Conservation (phyloP, 2,888 invertebrate species). For the Folsomia manolachei region DNA sequence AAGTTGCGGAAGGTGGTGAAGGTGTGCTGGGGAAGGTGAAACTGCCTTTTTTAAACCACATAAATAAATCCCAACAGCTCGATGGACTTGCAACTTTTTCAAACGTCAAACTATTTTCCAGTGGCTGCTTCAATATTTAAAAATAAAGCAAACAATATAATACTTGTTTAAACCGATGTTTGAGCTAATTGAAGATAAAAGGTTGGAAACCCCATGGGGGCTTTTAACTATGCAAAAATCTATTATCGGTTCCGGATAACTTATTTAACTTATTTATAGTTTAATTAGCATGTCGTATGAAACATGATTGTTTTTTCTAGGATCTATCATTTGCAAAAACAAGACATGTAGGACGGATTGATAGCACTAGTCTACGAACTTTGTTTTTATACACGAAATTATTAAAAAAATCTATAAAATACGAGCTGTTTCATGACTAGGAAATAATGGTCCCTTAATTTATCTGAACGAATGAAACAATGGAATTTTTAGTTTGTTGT, state of each 20-base stretch:
- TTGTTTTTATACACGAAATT: too few species aligned
- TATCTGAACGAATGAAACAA: background rate
- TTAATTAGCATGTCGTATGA: background rate
- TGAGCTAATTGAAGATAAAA: constrained; percentile 1
- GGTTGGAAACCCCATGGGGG: background rate
- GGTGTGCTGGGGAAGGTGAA: constrained; percentile 49
- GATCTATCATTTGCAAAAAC: too few species aligned
- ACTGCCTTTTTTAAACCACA: constrained; percentile 49
- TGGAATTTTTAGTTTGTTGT: background rate
- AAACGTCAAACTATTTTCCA: background rate
- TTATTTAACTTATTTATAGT: background rate
- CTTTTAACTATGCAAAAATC: background rate
- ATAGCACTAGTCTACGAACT: background rate
- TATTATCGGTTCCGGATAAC: background rate
- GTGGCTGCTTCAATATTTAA: too few species aligned
- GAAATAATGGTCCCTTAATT: too few species aligned
- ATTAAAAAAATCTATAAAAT: background rate
- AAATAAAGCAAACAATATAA: too few species aligned
- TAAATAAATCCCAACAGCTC: constrained; percentile 32
- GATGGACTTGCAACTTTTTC: background rate
- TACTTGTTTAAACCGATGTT: background rate
- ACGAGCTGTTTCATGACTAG: background rate
- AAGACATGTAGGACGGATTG: too few species aligned
- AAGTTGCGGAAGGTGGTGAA: too few species aligned
- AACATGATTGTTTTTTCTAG: background rate